A percentile compares a stretch with the other conserved stretches of the same genome.
Conservation (phyloP, 1,140 invertebrate genomes). For the Laupala kohalensis region DNA sequence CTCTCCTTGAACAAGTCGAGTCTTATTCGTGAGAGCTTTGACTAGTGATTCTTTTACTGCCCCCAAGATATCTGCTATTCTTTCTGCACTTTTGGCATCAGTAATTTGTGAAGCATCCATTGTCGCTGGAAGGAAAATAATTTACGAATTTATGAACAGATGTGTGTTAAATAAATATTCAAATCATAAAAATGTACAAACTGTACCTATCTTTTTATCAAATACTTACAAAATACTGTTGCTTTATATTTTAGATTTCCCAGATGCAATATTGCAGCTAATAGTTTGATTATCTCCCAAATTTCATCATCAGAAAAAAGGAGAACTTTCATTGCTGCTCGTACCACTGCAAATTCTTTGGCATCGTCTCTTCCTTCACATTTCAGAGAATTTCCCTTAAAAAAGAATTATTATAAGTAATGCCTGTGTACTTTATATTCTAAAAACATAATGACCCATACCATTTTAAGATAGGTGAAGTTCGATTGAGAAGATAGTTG, state of each 20-base stretch:
- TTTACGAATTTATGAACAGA: neutral
- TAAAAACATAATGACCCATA: constrained; percentile 32
- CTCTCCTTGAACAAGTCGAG: constrained; percentile 78
- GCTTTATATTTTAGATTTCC: constrained; percentile 82
- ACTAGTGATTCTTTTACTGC: constrained; percentile 52
- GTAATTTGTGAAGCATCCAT: constrained; percentile 68
- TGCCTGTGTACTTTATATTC: neutral
- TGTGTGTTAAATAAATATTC: neutral
- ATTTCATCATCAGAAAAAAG: constrained; percentile 76
- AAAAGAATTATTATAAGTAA: neutral
- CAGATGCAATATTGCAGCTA: constrained; percentile 74
- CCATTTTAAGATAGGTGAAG: constrained; percentile 74
- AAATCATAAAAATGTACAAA: neutral
- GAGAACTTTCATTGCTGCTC: constrained; percentile 81
- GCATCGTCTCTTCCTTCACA: constrained; percentile 74
- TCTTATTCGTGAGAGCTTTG: constrained; percentile 72
- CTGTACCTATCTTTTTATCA: neutral
- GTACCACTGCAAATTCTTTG: constrained; percentile 72
- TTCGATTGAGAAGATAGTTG: constrained; percentile 54
- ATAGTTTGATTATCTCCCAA: constrained; percentile 67
- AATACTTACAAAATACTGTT: constrained; percentile 38
- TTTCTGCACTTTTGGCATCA: constrained; percentile 47
- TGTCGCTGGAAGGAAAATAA: constrained; percentile 37
- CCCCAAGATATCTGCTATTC: constrained; percentile 53
- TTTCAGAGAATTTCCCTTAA: constrained; percentile 41